Evolutionary conservation across 2,797 vertebrate species (phyloP), one percentile per base, ranked within the genome.

Genomic region (Coranthus polyacanthus): DNA sequence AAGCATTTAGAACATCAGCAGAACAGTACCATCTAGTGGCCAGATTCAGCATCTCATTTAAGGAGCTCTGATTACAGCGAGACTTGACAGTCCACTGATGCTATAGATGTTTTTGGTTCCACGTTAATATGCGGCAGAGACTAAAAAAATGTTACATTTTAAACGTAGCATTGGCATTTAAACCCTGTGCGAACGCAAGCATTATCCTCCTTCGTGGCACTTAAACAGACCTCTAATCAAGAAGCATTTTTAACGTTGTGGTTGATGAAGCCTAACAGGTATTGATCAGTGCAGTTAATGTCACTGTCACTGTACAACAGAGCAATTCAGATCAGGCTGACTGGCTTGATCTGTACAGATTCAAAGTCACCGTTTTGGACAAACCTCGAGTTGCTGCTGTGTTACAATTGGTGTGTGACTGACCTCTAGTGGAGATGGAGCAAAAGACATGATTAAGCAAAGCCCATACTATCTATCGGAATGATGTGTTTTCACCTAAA

Each of bases 361-460:
- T 39, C 12, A 0, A 2, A 29, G 53, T 24, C 10, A 41, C 12
- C 6, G 52, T 26, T 42, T 39, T 16, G 22, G 53, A 56, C 53
- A 32, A 13, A 39, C 39, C 22, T 29, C 24, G 3, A 38, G 22
- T 6, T 17, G 22, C 38, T 24, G 5, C 22, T 42, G n/a, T 1
- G 7, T 17, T 5, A 16, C 12, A 17, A 10, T 8, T 39, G 21
- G 45, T 5, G 38, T 24, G 34, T 76, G 73, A 82, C 75, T 90
- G 88, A 71, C 90, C 73, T 81, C 90, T 91, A 77, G 81, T 89
- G 91, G 90, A 61, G 0, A 5, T 21, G 1, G 2, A 18, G 5
- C 8, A 17, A 42, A 64, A 1, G 0, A 15, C 11, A 39, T 4
- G 3, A 20, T 46, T n/a, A 8, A 24, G 6, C 2, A 12, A 22